Evolutionary conservation across 1,140 invertebrate genomes (phyloP).

Genomic region (Apis cerana): DNA sequence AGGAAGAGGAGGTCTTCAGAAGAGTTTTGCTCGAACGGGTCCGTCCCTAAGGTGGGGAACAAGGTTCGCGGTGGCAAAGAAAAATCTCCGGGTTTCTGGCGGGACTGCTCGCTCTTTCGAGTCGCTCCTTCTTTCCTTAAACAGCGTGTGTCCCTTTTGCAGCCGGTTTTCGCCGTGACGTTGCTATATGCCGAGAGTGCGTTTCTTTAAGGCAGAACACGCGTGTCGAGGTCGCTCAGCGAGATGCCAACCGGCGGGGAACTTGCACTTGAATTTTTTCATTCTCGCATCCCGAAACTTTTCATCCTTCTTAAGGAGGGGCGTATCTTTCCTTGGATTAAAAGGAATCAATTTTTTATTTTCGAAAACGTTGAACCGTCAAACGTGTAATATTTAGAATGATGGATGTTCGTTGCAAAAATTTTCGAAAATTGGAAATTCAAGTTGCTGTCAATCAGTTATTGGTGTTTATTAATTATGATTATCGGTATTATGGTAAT

Average conservation of each 20-base stretch:
- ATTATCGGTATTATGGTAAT: too few species aligned
- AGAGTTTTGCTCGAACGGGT: not conserved
- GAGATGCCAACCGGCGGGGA: not conserved
- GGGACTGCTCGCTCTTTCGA: constrained; percentile 2
- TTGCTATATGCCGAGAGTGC: constrained; percentile 6
- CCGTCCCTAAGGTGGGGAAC: constrained; percentile 13
- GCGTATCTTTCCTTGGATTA: too few species aligned
- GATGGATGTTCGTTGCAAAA: too few species aligned
- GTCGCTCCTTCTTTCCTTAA: constrained; percentile 41
- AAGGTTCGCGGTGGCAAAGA: constrained; percentile 2
- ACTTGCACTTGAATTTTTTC: constrained; percentile 33
- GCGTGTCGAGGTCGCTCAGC: constrained; percentile 34
- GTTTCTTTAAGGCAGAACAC: constrained; percentile 26
- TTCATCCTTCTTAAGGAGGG: not conserved
- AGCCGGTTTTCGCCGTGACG: constrained; percentile 50
- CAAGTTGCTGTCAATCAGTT: too few species aligned
- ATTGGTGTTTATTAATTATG: too few species aligned
- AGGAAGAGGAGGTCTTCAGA: not conserved
- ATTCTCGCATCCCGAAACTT: not conserved
- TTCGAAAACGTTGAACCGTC: not conserved
- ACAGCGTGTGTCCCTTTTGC: constrained; percentile 47
- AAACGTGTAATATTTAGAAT: too few species aligned
- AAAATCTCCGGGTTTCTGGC: constrained; percentile 41
- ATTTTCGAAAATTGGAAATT: too few species aligned
- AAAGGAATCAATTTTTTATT: not conserved